A percentile compares a stretch with the other conserved stretches of the same genome.
These are phyloP conservation scores for Lypha dubia DNA, from an alignment of 2,888 invertebrate genomes.

Conservation along the genomic window DNA sequence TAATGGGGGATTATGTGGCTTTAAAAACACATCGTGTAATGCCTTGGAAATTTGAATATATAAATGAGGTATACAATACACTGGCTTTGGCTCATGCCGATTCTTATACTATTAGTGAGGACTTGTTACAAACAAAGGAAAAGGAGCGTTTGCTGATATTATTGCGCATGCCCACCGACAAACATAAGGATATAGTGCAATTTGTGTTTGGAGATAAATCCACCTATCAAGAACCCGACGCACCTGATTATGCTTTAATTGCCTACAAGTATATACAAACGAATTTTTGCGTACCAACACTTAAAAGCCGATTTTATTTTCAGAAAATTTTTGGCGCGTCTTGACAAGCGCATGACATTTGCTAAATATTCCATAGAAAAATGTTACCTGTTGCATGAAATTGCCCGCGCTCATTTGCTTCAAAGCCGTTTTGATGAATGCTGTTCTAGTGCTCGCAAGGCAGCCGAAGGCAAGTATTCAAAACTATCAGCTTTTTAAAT, in stretches of 20 bases:
- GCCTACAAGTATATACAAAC: conserved; percentile 77
- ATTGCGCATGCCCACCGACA: conserved; percentile 75
- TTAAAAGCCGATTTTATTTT: background rate
- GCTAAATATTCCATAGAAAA: conserved; percentile 78
- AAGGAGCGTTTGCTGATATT: conserved; percentile 73
- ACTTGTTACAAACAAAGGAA: conserved; percentile 53
- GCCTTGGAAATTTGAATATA: conserved; percentile 82
- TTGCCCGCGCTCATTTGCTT: conserved; percentile 77
- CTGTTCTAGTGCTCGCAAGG: conserved; percentile 75
- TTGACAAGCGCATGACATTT: conserved; percentile 77
- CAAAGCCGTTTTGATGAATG: conserved; percentile 77
- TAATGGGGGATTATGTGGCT: conserved; percentile 80
- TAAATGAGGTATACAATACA: conserved; percentile 81
- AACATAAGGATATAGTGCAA: conserved; percentile 74
- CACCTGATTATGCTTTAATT: conserved; percentile 75
- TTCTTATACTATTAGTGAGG: conserved; percentile 75
- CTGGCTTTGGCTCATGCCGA: conserved; percentile 80
- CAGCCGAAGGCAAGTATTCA: conserved; percentile 74
- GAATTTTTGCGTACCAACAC: background rate
- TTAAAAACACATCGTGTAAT: conserved; percentile 81
- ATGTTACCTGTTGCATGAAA: conserved; percentile 77
- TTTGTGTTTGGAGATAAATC: conserved; percentile 79
- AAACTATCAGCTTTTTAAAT: background rate
- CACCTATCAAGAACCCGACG: conserved; percentile 74
- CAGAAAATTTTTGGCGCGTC: conserved; percentile 75